Evolutionary conservation across 2,888 invertebrate species (phyloP).

Genomic region (Seira sanloemensis): DNA sequence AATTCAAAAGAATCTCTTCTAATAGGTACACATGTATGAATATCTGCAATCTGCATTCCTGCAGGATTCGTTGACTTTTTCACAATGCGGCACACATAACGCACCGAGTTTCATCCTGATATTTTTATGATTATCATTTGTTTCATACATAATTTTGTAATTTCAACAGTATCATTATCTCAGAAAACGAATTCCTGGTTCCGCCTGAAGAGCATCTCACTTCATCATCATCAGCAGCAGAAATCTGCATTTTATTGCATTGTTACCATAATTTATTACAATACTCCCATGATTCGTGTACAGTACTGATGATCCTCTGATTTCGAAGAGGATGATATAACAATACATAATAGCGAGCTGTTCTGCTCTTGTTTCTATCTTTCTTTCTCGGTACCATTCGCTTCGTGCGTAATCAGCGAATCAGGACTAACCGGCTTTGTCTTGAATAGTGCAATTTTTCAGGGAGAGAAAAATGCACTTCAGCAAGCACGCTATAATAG

Average conservation of each 20-base stretch:
- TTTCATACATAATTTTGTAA: too few relatives aligned
- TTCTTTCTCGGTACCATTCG: neutral
- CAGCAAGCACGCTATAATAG: too few relatives aligned
- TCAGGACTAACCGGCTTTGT: conserved; percentile 19
- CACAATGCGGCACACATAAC: neutral
- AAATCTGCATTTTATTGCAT: neutral
- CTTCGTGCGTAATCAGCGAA: neutral
- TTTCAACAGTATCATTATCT: too few relatives aligned
- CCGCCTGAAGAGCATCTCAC: conserved; percentile 26
- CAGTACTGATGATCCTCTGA: neutral
- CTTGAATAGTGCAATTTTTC: neutral
- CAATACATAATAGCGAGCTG: neutral
- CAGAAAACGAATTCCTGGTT: too few relatives aligned
- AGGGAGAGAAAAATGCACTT: neutral
- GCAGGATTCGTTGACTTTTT: neutral
- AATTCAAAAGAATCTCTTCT: too few relatives aligned
- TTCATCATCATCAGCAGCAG: too few relatives aligned
- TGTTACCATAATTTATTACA: neutral
- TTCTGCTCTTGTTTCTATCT: conserved; percentile 28
- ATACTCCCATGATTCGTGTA: neutral
- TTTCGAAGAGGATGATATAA: conserved; percentile 2
- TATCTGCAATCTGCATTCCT: neutral
- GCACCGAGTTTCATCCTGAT: neutral
- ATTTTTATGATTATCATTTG: neutral
- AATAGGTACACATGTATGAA: neutral